Percentiles rank a stretch among this genome's conserved stretches.
Conservation (phyloP, 1,140 invertebrate species). For the Amyelois transitella region DNA sequence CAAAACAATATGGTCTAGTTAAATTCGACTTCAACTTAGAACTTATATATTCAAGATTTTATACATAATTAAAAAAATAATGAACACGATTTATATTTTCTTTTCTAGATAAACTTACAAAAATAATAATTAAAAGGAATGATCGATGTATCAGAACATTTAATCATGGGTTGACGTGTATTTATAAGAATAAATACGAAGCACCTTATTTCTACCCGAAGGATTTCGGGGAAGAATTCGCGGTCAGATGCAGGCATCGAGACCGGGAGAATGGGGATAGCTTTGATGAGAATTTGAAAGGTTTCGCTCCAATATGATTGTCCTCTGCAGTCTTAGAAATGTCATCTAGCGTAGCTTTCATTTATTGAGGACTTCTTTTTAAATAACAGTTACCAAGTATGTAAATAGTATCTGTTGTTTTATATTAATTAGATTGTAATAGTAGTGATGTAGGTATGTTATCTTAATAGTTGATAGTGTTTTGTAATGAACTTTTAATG, state of each 20-base stretch:
- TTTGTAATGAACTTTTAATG: too few species aligned
- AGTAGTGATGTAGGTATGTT: too few species aligned
- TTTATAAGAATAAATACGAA: slow-evolving; percentile 19
- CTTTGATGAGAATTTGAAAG: slow-evolving; percentile 69
- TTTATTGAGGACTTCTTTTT: slow-evolving; percentile 1
- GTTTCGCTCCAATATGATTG: slow-evolving; percentile 53
- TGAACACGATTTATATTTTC: neutral
- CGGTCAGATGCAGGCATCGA: slow-evolving; percentile 33
- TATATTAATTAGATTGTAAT: too few species aligned
- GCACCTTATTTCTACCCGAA: slow-evolving; percentile 37
- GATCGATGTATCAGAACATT: slow-evolving; percentile 18
- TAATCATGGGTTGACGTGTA: slow-evolving; percentile 10
- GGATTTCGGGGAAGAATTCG: slow-evolving; percentile 37
- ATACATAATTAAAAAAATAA: neutral
- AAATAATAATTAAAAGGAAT: slow-evolving; percentile 31
- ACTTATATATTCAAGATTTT: neutral
- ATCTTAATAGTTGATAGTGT: too few species aligned
- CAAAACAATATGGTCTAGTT: slow-evolving; percentile 12
- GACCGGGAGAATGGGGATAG: slow-evolving; percentile 29
- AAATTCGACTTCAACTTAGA: neutral
- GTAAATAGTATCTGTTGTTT: too few species aligned
- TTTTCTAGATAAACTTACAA: slow-evolving; percentile 30
- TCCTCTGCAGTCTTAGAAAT: slow-evolving; percentile 55
- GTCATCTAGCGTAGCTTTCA: slow-evolving; percentile 22
- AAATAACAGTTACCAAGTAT: neutral